Evolutionary conservation across 2,888 invertebrate genomes (phyloP).

Genomic region (Tenthredo livida): DNA sequence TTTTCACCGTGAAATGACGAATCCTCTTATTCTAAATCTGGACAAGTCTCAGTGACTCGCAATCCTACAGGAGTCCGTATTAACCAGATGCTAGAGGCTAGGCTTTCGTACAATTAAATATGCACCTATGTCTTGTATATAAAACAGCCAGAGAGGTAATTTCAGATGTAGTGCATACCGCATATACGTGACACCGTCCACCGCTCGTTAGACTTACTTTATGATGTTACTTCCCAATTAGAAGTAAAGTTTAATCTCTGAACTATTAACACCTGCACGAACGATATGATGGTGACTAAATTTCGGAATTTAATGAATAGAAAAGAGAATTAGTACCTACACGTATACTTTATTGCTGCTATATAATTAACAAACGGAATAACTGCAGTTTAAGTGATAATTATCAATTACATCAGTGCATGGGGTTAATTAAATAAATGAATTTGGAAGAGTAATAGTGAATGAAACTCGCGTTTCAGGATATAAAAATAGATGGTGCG

Average conservation of each 20-base stretch:
- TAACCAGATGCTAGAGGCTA: not conserved
- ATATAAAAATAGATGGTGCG: not conserved
- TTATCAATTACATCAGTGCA: no score
- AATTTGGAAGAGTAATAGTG: not conserved
- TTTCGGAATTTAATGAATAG: not conserved
- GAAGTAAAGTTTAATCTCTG: constrained; percentile 8
- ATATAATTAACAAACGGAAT: no score
- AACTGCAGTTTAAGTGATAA: no score
- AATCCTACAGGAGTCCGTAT: not conserved
- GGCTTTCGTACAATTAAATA: not conserved
- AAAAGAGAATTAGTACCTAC: not conserved
- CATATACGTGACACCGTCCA: constrained; percentile 28
- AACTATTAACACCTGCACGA: not conserved
- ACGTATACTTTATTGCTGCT: not conserved
- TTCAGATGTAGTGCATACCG: not conserved
- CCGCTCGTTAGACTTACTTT: constrained; percentile 42
- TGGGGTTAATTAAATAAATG: not conserved
- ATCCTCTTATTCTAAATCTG: not conserved
- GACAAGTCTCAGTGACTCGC: not conserved
- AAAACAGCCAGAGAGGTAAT: not conserved
- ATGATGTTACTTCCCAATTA: constrained; percentile 27
- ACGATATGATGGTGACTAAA: not conserved
- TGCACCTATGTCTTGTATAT: not conserved
- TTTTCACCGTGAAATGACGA: not conserved
- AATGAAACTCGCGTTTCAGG: not conserved